Percentiles rank a stretch among this genome's conserved stretches.
Conservation (phyloP, 2,113 vertebrate species). For the Phylloscopus whistleri region DNA sequence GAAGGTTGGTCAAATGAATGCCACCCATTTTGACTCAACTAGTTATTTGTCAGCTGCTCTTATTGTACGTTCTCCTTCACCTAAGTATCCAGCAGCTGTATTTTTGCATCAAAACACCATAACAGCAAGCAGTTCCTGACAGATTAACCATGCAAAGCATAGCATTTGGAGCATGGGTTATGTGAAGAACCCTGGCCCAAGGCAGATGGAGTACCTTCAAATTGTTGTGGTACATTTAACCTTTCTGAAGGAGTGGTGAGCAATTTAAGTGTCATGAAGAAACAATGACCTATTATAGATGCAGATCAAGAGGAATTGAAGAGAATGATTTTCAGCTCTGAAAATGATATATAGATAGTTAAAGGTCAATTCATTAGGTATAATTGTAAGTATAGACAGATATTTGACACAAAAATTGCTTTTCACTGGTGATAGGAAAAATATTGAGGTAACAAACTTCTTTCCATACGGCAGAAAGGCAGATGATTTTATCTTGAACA, state of each 20-base stretch:
- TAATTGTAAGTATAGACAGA: not conserved
- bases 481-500: not conserved
- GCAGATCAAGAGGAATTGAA: not conserved
- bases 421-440: not conserved
- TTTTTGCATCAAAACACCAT: not conserved
- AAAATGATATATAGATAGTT: not conserved
- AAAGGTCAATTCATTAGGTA: not conserved
- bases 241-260: not conserved
- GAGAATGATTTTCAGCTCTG: not conserved
- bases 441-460: not conserved
- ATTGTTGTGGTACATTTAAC: not conserved
- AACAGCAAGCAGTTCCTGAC: not conserved
- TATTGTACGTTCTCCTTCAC: rapidly evolving
- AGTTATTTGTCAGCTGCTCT: not conserved
- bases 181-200: not conserved
- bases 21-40: not conserved
- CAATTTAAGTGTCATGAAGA: not conserved
- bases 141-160: not conserved
- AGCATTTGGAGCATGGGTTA: not conserved
- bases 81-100: not conserved
- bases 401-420: not conserved
- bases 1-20: not conserved
- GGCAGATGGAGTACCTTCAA: not conserved
- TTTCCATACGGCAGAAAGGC: not conserved
- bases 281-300: not conserved